A percentile compares a stretch with the other conserved stretches of the same genome.
phyloP scores from a whole-genome alignment of 2,797 vertebrate species.

The Meda fulgida region DNA sequence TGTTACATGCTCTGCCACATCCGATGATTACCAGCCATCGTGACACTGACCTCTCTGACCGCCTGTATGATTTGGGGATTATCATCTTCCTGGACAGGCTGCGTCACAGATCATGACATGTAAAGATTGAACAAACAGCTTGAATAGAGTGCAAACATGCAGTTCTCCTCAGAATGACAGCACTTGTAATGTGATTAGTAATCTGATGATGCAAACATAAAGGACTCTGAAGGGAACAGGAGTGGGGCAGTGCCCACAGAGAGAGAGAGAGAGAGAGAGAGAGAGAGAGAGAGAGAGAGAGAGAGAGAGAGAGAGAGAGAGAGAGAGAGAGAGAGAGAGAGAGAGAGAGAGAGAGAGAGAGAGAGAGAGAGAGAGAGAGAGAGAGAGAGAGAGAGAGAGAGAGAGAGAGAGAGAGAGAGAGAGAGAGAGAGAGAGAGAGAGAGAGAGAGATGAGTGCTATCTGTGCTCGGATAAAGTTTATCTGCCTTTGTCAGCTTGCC shows the following conservation, averaged over 20 bases:
- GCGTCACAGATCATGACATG: slow-evolving; percentile 49
- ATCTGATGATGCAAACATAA: slow-evolving; percentile 57
- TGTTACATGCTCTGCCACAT: slow-evolving; percentile 28
- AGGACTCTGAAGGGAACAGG: slow-evolving; percentile 33
- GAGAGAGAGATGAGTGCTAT: slow-evolving; percentile 26
- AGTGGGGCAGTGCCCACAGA: slow-evolving; percentile 42
- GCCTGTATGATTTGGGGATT: slow-evolving; percentile 9
- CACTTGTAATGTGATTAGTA: slow-evolving; percentile 52
- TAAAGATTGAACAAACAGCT: slow-evolving; percentile 32
- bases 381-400: slow-evolving; percentile 63
- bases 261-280: slow-evolving; percentile 62
- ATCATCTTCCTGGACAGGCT: slow-evolving; percentile 43
- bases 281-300: slow-evolving; percentile 58
- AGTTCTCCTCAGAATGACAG: slow-evolving; percentile 46
- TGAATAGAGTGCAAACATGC: slow-evolving; percentile 32
- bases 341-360: slow-evolving; percentile 58
- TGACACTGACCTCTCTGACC: slow-evolving; percentile 28
- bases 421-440: too few species aligned
- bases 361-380: slow-evolving; percentile 57
- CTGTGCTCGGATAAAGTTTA: slow-evolving; percentile 60
- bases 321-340: slow-evolving; percentile 62
- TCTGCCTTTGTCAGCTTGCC: slow-evolving; percentile 74
- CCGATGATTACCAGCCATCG: background rate
- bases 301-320: slow-evolving; percentile 62
- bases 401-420: slow-evolving; percentile 53